Percentiles rank a stretch among this genome's conserved stretches.
phyloP scores from a whole-genome alignment of 2,797 vertebrate genomes.

The Acrossocheilus wenchowensis region DNA sequence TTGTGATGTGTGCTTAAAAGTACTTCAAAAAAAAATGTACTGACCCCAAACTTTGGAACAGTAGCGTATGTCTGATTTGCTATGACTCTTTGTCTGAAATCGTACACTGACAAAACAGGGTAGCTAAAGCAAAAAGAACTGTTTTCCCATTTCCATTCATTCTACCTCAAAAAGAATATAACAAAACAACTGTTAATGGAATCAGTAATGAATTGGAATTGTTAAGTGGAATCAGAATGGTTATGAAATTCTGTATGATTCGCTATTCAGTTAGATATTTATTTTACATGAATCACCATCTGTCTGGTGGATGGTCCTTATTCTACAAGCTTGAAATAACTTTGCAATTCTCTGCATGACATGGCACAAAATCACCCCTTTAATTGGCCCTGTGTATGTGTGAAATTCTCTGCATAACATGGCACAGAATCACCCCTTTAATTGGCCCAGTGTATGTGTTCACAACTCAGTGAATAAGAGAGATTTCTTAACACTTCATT shows the following conservation, averaged over 20 bases:
- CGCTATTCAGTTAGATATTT: background rate
- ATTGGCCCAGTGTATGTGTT: background rate
- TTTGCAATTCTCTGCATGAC: conserved; percentile 3
- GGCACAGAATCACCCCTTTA: background rate
- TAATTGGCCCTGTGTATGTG: background rate
- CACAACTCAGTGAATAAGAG: background rate
- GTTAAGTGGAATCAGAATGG: background rate
- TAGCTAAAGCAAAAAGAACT: background rate
- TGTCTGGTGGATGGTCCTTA: conserved; percentile 3
- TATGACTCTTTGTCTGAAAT: background rate
- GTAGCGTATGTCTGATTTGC: background rate
- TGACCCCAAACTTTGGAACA: background rate
- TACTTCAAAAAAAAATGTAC: background rate
- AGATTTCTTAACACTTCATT: background rate
- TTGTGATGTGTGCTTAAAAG: background rate
- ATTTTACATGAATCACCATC: background rate
- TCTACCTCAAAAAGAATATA: background rate
- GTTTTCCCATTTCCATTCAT: background rate
- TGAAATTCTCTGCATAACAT: conserved; percentile 6
- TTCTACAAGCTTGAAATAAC: conserved; percentile 1
- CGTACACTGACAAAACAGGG: background rate
- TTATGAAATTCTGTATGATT: conserved; percentile 9
- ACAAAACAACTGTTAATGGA: background rate
- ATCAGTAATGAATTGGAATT: background rate
- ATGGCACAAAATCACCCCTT: background rate